phyloP scores from a whole-genome alignment of 2,888 invertebrate genomes.

The Hemicrepidius hirtus region DNA sequence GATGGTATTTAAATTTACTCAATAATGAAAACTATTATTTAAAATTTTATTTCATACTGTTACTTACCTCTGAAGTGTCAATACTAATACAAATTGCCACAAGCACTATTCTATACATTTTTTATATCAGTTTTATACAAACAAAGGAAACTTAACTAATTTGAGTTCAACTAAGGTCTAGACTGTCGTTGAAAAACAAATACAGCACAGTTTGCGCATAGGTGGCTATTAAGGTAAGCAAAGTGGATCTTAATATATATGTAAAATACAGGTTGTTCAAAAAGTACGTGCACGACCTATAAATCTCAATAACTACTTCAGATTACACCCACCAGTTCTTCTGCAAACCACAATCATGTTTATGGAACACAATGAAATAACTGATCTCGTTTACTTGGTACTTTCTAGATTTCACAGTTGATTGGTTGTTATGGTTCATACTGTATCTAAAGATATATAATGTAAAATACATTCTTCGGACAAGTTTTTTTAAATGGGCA shows the following conservation, averaged over 20 bases:
- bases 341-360: not conserved
- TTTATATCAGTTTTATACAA: not conserved
- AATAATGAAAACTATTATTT: too few relatives aligned
- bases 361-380: not conserved
- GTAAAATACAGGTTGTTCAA: constrained; percentile 32
- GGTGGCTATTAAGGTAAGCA: constrained; percentile 37
- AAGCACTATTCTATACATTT: constrained; percentile 15
- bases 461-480: constrained; percentile 37
- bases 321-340: not conserved
- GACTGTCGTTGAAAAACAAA: constrained; percentile 36
- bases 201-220: constrained; percentile 29
- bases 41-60: too few relatives aligned
- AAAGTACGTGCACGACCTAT: constrained; percentile 3
- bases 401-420: not conserved
- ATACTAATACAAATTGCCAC: not conserved
- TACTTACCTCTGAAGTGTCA: not conserved
- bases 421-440: not conserved
- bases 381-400: not conserved
- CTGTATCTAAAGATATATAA: constrained; percentile 23
- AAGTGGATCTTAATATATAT: constrained; percentile 46
- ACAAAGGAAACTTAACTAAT: not conserved
- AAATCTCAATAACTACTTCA: not conserved
- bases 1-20: too few relatives aligned
- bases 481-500: constrained; percentile 41
- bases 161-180: not conserved